Evolutionary conservation across 1,140 invertebrate genomes (phyloP), one percentile per base, ranked within the genome.

Genomic region (Pomacea maculata): DNA sequence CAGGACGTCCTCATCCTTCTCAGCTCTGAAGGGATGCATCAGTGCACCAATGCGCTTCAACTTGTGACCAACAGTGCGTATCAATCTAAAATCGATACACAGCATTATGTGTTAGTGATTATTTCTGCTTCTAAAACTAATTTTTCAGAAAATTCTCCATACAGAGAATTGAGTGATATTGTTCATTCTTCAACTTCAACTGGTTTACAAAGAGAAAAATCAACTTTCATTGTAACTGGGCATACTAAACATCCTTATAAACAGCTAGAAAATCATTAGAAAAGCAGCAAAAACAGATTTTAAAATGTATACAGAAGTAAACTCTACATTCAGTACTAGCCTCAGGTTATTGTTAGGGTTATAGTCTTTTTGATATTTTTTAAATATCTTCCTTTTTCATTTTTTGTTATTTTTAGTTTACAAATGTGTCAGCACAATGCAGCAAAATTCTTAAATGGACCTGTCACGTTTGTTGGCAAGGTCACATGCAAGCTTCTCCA

Each of bases 381-480:
- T 25, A 25, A 25, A 25, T 25, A 25, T 25, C 25, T 25, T 25
- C 8, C 11, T 4, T 34, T 71, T 79, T 11, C 17, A 34, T 19
- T 17, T 17, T 9, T 9, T 70, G 2, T 25, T n/a, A 19, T 70
- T 19, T 19, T 57, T 14, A 57, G 9, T 57, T 10, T 57, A 57
- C 14, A 57, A 70, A 70, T 19, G 34, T 25, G 19, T 70, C n/a
- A 25, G 8, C 34, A 19, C n/a, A 25, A 70, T 70, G 21, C 15
- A 65, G 67, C 15, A 61, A 57, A 61, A 65, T 65, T 21, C 12
- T 21, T 55, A 57, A 54, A n/a, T 65, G 75, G 82, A 89, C 87
- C 87, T 88, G 81, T 92, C 91, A 64, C 91, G 82, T 67, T 89
- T 89, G 83, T 91, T 92, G 82, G 90, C 86, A 75, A 92, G 88